phyloP scores from a whole-genome alignment of 1,140 invertebrate species.

The Hylaeus volcanicus region DNA sequence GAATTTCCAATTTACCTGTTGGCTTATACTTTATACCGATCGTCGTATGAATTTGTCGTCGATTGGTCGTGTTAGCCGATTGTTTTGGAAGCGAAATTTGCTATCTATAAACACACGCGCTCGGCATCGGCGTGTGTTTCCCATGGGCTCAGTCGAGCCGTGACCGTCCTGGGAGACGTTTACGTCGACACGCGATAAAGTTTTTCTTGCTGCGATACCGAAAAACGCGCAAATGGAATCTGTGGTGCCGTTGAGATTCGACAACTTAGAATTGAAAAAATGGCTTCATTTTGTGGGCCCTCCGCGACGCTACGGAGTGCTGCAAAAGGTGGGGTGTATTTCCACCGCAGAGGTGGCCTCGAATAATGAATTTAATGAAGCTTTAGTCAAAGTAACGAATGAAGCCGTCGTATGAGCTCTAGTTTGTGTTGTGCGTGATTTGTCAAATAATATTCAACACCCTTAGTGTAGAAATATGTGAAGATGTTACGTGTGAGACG shows the following conservation, averaged over 20 bases:
- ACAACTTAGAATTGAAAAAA: slow-evolving; percentile 31
- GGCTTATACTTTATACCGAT: not conserved
- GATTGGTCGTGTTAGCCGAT: not conserved
- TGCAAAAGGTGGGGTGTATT: slow-evolving; percentile 37
- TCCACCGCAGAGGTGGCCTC: too few relatives aligned
- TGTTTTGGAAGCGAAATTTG: not conserved
- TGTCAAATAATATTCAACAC: too few relatives aligned
- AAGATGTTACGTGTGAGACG: too few relatives aligned
- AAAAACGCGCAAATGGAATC: not conserved
- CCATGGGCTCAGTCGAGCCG: not conserved
- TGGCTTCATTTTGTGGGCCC: slow-evolving; percentile 33
- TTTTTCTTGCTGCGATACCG: not conserved
- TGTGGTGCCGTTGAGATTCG: not conserved
- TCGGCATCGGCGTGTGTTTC: not conserved
- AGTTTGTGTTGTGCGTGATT: too few relatives aligned
- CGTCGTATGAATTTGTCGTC: not conserved
- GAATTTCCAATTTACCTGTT: too few relatives aligned
- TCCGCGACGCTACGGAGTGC: slow-evolving; percentile 9
- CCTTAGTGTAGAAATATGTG: too few relatives aligned
- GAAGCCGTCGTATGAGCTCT: too few relatives aligned
- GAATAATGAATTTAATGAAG: too few relatives aligned
- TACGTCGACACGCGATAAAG: not conserved
- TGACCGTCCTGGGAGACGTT: not conserved
- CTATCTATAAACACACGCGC: not conserved
- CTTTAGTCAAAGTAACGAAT: too few relatives aligned